phyloP scores from a whole-genome alignment of 2,888 invertebrate species.

The Parnassius apollo region DNA sequence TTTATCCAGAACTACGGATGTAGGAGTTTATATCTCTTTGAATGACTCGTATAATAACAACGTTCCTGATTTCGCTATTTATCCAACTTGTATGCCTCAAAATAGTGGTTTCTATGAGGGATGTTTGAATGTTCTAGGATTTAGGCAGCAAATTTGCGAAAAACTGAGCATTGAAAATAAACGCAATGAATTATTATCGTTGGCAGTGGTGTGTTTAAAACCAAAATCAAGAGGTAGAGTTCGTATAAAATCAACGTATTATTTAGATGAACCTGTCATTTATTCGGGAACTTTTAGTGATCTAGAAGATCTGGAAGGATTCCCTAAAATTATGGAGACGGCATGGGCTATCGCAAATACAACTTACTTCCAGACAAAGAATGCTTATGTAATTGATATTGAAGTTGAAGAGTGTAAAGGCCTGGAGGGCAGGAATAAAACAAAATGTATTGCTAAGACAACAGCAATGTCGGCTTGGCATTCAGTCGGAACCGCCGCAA shows the following conservation, averaged over 20 bases:
- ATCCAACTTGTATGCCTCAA: conserved; percentile 53
- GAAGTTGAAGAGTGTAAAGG: conserved; percentile 45
- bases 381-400: conserved; percentile 49
- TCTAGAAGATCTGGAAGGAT: conserved; percentile 47
- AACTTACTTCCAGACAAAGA: conserved; percentile 48
- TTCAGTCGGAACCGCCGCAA: conserved; percentile 60
- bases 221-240: conserved; percentile 62
- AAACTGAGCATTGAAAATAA: conserved; percentile 43
- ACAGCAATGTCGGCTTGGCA: conserved; percentile 66
- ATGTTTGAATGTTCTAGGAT: conserved; percentile 47
- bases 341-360: conserved; percentile 50
- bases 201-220: conserved; percentile 59
- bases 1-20: conserved; percentile 47
- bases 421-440: conserved; percentile 48
- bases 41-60: conserved; percentile 34
- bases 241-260: conserved; percentile 44
- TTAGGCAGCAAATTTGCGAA: conserved; percentile 46
- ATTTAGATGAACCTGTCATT: conserved; percentile 52
- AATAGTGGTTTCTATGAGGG: conserved; percentile 38
- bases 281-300: conserved; percentile 57
- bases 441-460: conserved; percentile 63
- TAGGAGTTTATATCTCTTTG: conserved; percentile 54
- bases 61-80: conserved; percentile 60
- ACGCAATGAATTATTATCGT: conserved; percentile 48
- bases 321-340: conserved; percentile 46